Conservation (phyloP, 2,113 vertebrate species). For the Piaya cayana region DNA sequence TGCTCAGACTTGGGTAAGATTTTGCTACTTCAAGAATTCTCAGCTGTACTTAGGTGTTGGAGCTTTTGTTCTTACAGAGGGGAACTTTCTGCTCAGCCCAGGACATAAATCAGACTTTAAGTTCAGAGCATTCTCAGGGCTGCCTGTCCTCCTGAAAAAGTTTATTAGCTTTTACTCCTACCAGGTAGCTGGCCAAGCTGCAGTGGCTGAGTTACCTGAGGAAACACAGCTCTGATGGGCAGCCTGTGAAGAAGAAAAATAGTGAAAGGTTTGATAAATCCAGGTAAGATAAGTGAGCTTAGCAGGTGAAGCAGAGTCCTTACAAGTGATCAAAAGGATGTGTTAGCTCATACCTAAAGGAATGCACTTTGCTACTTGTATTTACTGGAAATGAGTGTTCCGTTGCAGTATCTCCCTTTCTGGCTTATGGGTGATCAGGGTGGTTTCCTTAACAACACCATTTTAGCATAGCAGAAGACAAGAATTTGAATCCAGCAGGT, state of each 20-base stretch:
- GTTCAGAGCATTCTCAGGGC: constrained; percentile 11
- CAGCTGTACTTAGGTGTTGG: not conserved
- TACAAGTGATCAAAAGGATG: not conserved
- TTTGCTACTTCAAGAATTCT: not conserved
- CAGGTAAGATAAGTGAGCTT: not conserved
- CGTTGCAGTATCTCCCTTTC: not conserved
- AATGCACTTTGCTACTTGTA: not conserved
- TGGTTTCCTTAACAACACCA: not conserved
- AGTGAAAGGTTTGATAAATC: not conserved
- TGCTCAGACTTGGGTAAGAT: not conserved
- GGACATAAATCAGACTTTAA: constrained; percentile 3
- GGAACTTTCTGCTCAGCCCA: not conserved
- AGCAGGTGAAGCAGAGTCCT: not conserved
- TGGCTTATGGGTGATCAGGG: not conserved
- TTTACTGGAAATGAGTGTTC: not conserved
- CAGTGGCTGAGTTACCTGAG: not conserved
- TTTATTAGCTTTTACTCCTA: constrained; percentile 45
- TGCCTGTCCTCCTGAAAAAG: constrained; percentile 26
- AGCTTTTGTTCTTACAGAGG: not conserved
- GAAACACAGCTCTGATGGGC: not conserved
- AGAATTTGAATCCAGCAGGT: not conserved
- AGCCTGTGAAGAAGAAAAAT: not conserved
- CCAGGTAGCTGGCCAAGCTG: constrained; percentile 25
- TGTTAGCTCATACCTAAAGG: not conserved
- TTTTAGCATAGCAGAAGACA: not conserved